Conservation (phyloP, 2,888 invertebrate genomes). For the Nyleta sp. region DNA sequence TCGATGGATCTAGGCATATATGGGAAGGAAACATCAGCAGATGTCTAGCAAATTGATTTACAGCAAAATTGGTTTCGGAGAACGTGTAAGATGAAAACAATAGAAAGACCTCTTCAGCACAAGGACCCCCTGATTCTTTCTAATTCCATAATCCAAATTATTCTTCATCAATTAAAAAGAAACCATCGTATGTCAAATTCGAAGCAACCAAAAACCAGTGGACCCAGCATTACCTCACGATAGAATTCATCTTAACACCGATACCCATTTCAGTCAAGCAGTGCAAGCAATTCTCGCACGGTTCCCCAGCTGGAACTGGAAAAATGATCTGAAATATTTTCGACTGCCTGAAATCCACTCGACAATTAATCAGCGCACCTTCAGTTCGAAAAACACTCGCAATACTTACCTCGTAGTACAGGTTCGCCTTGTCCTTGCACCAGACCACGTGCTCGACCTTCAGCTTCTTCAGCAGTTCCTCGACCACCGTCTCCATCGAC, state of each 20-base stretch:
- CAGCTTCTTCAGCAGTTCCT: slow-evolving; percentile 87
- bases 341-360: slow-evolving; percentile 19
- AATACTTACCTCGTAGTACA: slow-evolving; percentile 86
- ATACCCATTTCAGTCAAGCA: slow-evolving; percentile 89
- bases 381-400: background rate
- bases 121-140: too few species aligned
- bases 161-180: too few species aligned
- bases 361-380: too few species aligned
- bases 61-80: slow-evolving; percentile 15
- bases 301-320: slow-evolving; percentile 87
- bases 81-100: background rate
- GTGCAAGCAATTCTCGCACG: slow-evolving; percentile 89
- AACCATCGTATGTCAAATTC: too few species aligned
- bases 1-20: background rate
- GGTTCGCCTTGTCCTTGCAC: slow-evolving; percentile 87
- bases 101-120: too few species aligned
- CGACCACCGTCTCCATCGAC: slow-evolving; percentile 89
- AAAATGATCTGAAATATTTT: slow-evolving; percentile 83
- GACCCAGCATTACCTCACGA: slow-evolving; percentile 90
- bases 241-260: slow-evolving; percentile 87
- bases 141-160: too few species aligned
- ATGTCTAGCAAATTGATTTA: slow-evolving; percentile 23
- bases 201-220: too few species aligned
- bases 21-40: slow-evolving; percentile 3
- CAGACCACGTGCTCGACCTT: slow-evolving; percentile 88